A percentile compares a stretch with the other conserved stretches of the same genome.
Conservation (phyloP, 2,797 vertebrate genomes). For the Pseudocheirus occidentalis region DNA sequence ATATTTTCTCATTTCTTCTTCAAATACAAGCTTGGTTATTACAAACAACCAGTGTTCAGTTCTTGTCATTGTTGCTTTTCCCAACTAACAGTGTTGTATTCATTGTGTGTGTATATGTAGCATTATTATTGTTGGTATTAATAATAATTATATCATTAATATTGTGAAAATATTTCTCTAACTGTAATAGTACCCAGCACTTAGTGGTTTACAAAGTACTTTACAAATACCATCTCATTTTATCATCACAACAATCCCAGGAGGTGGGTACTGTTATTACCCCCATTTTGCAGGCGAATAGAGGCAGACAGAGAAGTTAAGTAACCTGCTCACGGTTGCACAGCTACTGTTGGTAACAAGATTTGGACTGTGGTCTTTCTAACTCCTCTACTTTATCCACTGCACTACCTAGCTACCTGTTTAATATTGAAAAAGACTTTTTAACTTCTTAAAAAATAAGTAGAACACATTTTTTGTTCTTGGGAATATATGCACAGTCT, state of each 20-base stretch:
- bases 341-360: not conserved
- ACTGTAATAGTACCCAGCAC: not conserved
- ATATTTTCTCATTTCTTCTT: not conserved
- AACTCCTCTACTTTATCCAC: no score
- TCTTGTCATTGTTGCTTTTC: not conserved
- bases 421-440: not conserved
- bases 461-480: not conserved
- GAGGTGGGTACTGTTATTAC: not conserved
- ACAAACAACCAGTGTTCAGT: not conserved
- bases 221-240: not conserved
- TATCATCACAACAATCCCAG: not conserved
- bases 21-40: not conserved
- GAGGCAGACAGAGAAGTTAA: not conserved
- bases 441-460: not conserved
- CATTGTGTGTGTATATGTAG: not conserved
- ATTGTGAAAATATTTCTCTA: not conserved
- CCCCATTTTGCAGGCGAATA: not conserved
- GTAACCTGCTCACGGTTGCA: not conserved
- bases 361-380: not conserved
- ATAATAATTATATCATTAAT: not conserved
- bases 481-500: not conserved
- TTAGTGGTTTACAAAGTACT: not conserved
- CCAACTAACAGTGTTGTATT: not conserved
- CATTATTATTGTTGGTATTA: not conserved
- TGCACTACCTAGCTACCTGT: not conserved